Evolutionary conservation across 2,797 vertebrate species (phyloP), one percentile per base, ranked within the genome.

Genomic region (Oryzias sinensis): DNA sequence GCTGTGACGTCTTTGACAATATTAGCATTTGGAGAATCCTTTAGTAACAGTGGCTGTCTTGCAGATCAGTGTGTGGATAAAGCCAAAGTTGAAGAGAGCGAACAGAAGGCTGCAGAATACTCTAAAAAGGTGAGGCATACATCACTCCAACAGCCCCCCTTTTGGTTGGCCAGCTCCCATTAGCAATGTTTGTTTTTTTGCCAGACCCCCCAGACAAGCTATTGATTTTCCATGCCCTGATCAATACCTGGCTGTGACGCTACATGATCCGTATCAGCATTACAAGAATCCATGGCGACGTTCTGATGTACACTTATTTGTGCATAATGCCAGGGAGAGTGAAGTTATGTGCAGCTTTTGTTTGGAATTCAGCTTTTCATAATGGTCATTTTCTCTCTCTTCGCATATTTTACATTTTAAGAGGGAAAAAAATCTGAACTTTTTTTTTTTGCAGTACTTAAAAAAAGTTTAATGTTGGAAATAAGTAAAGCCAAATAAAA

Each of bases 21-120:
- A 37, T 37, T 37, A 37, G 11, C 9, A 37, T 9, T 11, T 37
- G 33, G 9, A 37, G 33, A 22, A 22, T 22, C 20, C 1, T 63
- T 16, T 67, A 0, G 0, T 68, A 49, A 76, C 56, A 47, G 9
- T 41, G 47, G 18, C 33, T 65, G n/a, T 59, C 58, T 76, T 85
- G 62, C 85, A 99, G 97, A 98, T 91, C 89, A 93, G 2, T 95
- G 94, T 80, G 96, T 98, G 81, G 94, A 98, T 86, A 98, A 98
- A 89, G 92, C 94, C 66, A 97, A 96, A 88, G 94, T 98, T 68
- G 96, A 98, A 52, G 96, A 98, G 87, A 99, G 95, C 75, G 97
- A 98, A 73, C 93, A 94, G 86, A 97, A 93, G 87, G 96, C 96
- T 55, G 78, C 88, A 2, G 97, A 99, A 80, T 97, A 92, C 90